These are phyloP conservation scores for Mythimna lalbum DNA, from an alignment of 2,888 invertebrate genomes.

Conservation along the genomic window DNA sequence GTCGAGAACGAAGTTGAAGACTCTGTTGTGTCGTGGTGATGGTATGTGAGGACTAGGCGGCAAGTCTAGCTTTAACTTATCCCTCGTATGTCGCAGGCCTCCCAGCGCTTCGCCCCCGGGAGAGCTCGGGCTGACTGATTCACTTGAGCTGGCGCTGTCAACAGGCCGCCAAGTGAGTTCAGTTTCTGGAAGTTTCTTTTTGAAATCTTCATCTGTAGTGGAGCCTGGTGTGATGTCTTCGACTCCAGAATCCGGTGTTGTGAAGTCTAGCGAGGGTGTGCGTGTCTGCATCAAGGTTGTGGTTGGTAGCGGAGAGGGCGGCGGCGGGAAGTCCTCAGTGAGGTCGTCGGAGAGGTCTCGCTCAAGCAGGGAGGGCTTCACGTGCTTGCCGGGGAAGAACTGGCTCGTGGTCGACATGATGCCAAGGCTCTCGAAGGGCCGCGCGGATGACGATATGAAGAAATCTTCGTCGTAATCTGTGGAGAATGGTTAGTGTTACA, in stretches of 20 bases:
- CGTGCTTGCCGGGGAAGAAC: conserved; percentile 93
- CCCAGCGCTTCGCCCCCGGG: conserved; percentile 90
- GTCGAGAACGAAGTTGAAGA: conserved; percentile 85
- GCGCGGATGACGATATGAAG: conserved; percentile 93
- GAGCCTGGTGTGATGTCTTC: conserved; percentile 91
- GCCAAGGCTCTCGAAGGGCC: conserved; percentile 93
- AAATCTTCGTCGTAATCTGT: conserved; percentile 93
- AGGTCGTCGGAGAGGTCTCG: conserved; percentile 73
- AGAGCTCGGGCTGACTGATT: conserved; percentile 85
- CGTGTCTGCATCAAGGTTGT: conserved; percentile 68
- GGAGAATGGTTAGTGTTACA: background rate
- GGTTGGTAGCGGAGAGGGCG: conserved; percentile 72
- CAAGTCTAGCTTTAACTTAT: conserved; percentile 93
- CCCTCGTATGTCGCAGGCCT: conserved; percentile 93
- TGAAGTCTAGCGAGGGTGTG: conserved; percentile 85
- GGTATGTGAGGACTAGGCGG: conserved; percentile 90
- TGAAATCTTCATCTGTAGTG: conserved; percentile 79
- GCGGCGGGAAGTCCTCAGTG: conserved; percentile 73
- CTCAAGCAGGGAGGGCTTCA: conserved; percentile 76
- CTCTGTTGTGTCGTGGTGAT: conserved; percentile 82
- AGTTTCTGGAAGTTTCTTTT: conserved; percentile 73
- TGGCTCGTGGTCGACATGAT: conserved; percentile 91
- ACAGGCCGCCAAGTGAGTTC: conserved; percentile 76
- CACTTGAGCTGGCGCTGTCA: conserved; percentile 85
- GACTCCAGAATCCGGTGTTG: conserved; percentile 92